These are phyloP conservation scores for Theonella swinhoei DNA, from an alignment of 37 sponge, comb jelly and placozoan species.

Conservation along the genomic window DNA sequence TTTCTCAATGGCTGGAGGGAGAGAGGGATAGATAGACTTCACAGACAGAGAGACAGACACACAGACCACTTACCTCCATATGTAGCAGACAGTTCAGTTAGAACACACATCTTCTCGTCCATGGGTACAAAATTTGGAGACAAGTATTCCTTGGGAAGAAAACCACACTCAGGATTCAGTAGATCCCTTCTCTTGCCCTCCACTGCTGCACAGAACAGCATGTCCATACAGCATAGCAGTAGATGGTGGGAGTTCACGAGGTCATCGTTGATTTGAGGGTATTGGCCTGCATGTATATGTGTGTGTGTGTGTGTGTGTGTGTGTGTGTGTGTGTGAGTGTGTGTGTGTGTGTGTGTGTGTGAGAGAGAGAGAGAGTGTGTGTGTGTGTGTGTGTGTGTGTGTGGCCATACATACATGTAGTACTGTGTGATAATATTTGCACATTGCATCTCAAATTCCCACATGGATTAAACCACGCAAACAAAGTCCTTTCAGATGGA, in stretches of 20 bases:
- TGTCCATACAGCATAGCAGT: slow-evolving; percentile 89
- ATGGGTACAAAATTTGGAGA: slow-evolving; percentile 3
- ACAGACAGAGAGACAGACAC: neutral
- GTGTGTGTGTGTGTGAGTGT: too few species aligned
- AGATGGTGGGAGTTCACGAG: slow-evolving; percentile 91
- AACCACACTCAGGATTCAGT: slow-evolving; percentile 55
- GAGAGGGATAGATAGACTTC: too few species aligned
- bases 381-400: too few species aligned
- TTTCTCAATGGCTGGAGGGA: slow-evolving; percentile 66
- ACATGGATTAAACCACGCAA: too few species aligned
- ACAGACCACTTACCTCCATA: slow-evolving; percentile 48
- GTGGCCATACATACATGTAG: too few species aligned
- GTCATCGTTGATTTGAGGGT: slow-evolving; percentile 84
- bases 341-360: too few species aligned
- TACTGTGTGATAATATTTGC: too few species aligned
- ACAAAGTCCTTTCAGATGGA: too few species aligned
- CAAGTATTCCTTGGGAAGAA: slow-evolving; percentile 35
- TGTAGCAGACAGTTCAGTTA: slow-evolving; percentile 53
- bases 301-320: too few species aligned
- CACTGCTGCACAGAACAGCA: slow-evolving; percentile 65
- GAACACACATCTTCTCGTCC: slow-evolving; percentile 25
- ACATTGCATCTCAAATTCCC: too few species aligned
- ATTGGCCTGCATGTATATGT: slow-evolving; percentile 78
- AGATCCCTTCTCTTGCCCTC: slow-evolving; percentile 61
- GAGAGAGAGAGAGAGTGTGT: too few species aligned